These are phyloP conservation scores for Apis cerana DNA, from an alignment of 1,140 invertebrate species.

Conservation along the genomic window DNA sequence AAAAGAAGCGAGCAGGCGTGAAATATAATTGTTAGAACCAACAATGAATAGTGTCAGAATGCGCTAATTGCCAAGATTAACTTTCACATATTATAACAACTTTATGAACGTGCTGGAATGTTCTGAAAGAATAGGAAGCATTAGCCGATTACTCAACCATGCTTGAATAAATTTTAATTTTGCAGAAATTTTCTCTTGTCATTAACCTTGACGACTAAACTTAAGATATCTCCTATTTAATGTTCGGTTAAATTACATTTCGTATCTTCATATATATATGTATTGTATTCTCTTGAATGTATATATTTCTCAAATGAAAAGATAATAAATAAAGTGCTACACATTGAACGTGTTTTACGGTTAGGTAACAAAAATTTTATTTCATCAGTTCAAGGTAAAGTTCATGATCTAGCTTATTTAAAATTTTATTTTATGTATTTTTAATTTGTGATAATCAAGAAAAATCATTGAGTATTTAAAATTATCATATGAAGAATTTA, in stretches of 20 bases:
- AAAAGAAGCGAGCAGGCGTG: not conserved
- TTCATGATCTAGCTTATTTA: not conserved
- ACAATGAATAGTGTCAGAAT: conserved; percentile 13
- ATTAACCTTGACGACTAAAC: not conserved
- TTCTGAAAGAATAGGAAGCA: conserved; percentile 22
- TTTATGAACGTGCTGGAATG: conserved; percentile 1
- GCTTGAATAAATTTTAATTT: not conserved
- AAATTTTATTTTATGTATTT: not conserved
- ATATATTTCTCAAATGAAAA: not conserved
- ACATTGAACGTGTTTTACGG: not conserved
- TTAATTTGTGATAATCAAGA: too few species aligned
- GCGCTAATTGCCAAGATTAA: conserved; percentile 29
- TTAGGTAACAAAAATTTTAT: conserved; percentile 1
- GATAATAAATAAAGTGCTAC: not conserved
- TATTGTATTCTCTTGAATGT: not conserved
- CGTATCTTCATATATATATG: not conserved
- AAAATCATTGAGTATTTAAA: too few species aligned
- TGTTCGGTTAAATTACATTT: not conserved
- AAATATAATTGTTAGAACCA: conserved; percentile 18
- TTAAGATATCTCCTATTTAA: not conserved
- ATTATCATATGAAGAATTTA: not conserved
- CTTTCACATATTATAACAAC: conserved; percentile 40
- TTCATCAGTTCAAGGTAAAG: conserved; percentile 6
- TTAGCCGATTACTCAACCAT: not conserved
- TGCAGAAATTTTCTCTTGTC: not conserved